Percentiles rank a stretch among this genome's conserved stretches.
Conservation (phyloP, 2,888 invertebrate genomes). For the Ichneumoninae sp. region DNA sequence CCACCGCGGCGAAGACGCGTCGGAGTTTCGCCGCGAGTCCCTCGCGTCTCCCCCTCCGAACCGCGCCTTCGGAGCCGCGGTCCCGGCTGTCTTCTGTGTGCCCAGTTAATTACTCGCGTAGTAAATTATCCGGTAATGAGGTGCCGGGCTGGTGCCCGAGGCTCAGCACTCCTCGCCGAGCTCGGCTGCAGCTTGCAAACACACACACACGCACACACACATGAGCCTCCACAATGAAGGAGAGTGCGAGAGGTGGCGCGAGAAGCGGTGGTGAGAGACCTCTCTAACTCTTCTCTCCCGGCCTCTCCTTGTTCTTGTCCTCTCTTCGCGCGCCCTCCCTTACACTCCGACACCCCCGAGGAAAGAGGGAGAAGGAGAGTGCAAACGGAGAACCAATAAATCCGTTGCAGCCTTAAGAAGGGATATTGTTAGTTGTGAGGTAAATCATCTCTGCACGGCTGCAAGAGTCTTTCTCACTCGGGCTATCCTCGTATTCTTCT, state of each 20-base stretch:
- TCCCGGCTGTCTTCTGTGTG: conserved; percentile 78
- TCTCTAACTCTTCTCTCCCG: conserved; percentile 61
- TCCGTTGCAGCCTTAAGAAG: conserved; percentile 79
- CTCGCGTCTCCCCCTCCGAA: conserved; percentile 15
- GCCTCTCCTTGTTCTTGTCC: conserved; percentile 43
- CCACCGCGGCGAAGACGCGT: conserved; percentile 12
- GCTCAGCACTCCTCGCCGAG: conserved; percentile 66
- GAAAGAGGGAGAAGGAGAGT: conserved; percentile 54
- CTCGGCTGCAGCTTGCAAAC: not conserved
- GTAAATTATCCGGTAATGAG: conserved; percentile 84
- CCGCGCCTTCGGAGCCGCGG: conserved; percentile 64
- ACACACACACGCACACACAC: conserved; percentile 45
- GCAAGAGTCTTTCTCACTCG: conserved; percentile 73
- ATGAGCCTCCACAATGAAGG: conserved; percentile 33
- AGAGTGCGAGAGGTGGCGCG: conserved; percentile 52
- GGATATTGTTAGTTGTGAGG: conserved; percentile 83
- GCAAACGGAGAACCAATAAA: conserved; percentile 80
- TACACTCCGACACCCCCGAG: conserved; percentile 59
- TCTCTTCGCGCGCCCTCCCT: conserved; percentile 34
- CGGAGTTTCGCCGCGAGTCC: conserved; percentile 23
- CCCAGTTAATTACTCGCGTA: conserved; percentile 83
- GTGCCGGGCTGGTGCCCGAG: conserved; percentile 81
- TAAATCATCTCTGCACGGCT: conserved; percentile 80
- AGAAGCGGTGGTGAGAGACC: conserved; percentile 39
- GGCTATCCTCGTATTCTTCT: conserved; percentile 60